A percentile compares a stretch with the other conserved stretches of the same genome.
Evolutionary conservation across 2,888 invertebrate species (phyloP).

Genomic region (Agrotis puta): DNA sequence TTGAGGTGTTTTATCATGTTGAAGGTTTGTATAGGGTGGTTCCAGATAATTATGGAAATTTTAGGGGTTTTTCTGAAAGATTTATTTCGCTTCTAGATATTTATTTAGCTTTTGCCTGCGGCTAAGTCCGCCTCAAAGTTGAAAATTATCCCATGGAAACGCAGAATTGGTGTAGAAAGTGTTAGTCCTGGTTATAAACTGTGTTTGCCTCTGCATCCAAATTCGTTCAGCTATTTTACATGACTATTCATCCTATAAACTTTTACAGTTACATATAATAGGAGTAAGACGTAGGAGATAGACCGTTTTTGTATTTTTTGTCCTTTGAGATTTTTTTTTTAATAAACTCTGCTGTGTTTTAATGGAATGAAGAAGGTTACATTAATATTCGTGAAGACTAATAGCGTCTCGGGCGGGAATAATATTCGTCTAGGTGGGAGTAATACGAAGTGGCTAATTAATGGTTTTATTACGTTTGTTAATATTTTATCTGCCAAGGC

Average conservation of each 20-base stretch:
- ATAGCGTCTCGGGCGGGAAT: conserved; percentile 16
- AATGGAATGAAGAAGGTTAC: conserved; percentile 29
- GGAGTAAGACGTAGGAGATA: too few relatives aligned
- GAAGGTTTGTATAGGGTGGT: conserved; percentile 10
- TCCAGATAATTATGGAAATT: not conserved
- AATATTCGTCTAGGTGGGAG: not conserved
- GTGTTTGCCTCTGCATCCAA: too few relatives aligned
- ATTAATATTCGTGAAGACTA: conserved; percentile 44
- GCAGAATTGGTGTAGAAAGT: too few relatives aligned
- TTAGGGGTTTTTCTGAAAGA: not conserved
- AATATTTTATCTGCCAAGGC: not conserved
- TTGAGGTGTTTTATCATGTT: conserved; percentile 41
- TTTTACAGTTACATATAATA: too few relatives aligned
- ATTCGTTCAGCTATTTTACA: too few relatives aligned
- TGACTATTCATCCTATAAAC: too few relatives aligned
- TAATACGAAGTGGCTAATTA: not conserved
- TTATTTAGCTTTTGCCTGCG: too few relatives aligned
- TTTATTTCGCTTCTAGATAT: too few relatives aligned
- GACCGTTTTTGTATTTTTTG: not conserved
- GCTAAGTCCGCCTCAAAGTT: too few relatives aligned
- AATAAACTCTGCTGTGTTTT: not conserved
- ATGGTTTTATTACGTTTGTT: not conserved
- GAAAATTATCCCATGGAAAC: too few relatives aligned
- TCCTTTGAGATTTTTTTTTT: not conserved
- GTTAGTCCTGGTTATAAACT: too few relatives aligned